Evolutionary conservation across 2,888 invertebrate species (phyloP), one percentile per base, ranked within the genome.

Genomic region (Eupithecia centaureata): DNA sequence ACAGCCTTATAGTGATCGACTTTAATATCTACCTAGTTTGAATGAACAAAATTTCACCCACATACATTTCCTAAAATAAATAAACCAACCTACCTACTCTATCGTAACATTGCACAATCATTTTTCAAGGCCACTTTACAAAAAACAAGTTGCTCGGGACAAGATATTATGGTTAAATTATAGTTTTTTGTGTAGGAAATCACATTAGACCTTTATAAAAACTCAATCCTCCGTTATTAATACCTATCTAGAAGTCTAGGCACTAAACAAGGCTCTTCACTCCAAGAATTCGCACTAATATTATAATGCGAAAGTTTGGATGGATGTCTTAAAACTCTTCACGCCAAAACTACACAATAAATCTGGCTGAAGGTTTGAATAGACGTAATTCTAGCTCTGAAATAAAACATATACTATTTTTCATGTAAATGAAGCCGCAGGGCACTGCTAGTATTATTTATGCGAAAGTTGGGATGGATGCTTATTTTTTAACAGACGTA

Each of bases 31-130:
- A 15, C 27, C 10, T 5, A 33, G 5, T 27, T 52, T 13, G 27
- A 52, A 27, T 25, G 15, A 52, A 27, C 4, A 30, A n/a, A 12
- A 12, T n/a, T 57, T 57, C 57, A 32, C 57, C 57, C 57, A 57
- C 57, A 57, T 13, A 8, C 12, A 18, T 57, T 30, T 32, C 18
- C 32, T 30, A 22, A 32, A 57, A 32, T 30, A 18, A 33, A 33
- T 32, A 32, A 4, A 13, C 5, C 25, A 5, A 52, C 27, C 27
- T 52, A 25, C 13, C 25, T 25, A 52, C 13, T 52, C 52, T 57
- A 32, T n/a, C 22, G 13, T 32, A 60, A 42, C 35, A 65, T 74
- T 71, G 67, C 68, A 69, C 68, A 74, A 72, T 61, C 68, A 67
- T 63, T 68, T 52, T 18, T 38, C 22, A 59, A 60, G 57, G 64